Conservation (phyloP, 2,797 vertebrate genomes). For the Gambelia wislizenii region DNA sequence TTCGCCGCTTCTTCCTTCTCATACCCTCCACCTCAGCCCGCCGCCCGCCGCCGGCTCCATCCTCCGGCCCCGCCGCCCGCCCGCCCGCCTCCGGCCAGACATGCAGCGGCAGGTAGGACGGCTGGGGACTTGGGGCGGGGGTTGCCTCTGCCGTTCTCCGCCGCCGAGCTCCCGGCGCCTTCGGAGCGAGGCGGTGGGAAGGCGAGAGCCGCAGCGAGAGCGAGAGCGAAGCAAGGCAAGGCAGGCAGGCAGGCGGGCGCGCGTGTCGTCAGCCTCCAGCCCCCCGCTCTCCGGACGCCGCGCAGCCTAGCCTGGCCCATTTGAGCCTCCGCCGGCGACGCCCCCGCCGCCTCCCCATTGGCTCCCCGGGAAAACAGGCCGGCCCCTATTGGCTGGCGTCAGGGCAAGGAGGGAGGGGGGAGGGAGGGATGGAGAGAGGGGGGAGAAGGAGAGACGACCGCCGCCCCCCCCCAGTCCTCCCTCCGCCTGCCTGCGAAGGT, state of each 20-base stretch:
- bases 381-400: constrained; percentile 85
- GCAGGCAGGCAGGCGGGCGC: too few species aligned
- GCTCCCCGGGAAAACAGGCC: constrained; percentile 66
- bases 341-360: constrained; percentile 78
- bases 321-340: constrained; percentile 79
- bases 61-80: constrained; percentile 74
- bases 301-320: constrained; percentile 89
- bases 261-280: constrained; percentile 80
- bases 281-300: constrained; percentile 69
- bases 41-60: constrained; percentile 82
- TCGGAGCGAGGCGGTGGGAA: neutral
- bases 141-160: too few species aligned
- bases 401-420: constrained; percentile 59
- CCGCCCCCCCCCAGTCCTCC: fast-evolving
- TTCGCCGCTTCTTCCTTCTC: constrained; percentile 80
- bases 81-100: constrained; percentile 79
- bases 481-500: constrained; percentile 87
- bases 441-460: fast-evolving
- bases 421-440: too few species aligned
- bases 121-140: too few species aligned
- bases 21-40: constrained; percentile 79
- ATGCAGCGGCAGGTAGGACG: constrained; percentile 58
- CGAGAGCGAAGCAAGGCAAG: too few species aligned
- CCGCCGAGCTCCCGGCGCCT: too few species aligned
- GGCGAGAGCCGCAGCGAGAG: neutral